phyloP scores from a whole-genome alignment of 1,140 invertebrate species.

The Asbolus verrucosus region DNA sequence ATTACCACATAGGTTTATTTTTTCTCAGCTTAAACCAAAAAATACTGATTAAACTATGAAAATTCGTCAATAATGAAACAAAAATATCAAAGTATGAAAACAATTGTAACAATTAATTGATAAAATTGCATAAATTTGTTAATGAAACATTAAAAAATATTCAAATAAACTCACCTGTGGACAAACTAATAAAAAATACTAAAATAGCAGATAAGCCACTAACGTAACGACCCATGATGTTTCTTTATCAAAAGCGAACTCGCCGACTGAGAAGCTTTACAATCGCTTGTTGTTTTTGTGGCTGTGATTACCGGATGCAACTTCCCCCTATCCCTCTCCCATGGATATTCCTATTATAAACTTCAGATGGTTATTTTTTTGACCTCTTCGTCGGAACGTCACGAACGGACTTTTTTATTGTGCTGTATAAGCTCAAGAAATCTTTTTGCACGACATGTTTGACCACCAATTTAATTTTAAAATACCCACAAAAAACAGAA shows the following conservation, averaged over 20 bases:
- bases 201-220: slow-evolving; percentile 42
- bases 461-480: slow-evolving; percentile 32
- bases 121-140: background rate
- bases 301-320: slow-evolving; percentile 48
- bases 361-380: slow-evolving; percentile 45
- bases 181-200: slow-evolving; percentile 46
- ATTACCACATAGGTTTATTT: background rate
- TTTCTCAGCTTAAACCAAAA: background rate
- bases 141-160: slow-evolving; percentile 8
- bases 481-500: slow-evolving; percentile 18
- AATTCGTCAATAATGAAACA: too few relatives aligned
- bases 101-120: background rate
- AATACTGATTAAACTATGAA: too few relatives aligned
- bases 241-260: slow-evolving; percentile 44
- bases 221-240: slow-evolving; percentile 43
- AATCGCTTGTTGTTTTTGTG: slow-evolving; percentile 52
- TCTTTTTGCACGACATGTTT: slow-evolving; percentile 25
- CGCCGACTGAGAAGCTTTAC: slow-evolving; percentile 48
- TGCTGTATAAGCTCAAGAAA: slow-evolving; percentile 2
- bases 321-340: slow-evolving; percentile 44
- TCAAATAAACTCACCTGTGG: slow-evolving; percentile 41
- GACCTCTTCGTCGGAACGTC: slow-evolving; percentile 41
- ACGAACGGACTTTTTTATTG: slow-evolving; percentile 32
- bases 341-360: slow-evolving; percentile 45
- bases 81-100: too few relatives aligned